Evolutionary conservation across 2,797 vertebrate genomes (phyloP).

Genomic region (Ctenochaetus hawaiiensis): DNA sequence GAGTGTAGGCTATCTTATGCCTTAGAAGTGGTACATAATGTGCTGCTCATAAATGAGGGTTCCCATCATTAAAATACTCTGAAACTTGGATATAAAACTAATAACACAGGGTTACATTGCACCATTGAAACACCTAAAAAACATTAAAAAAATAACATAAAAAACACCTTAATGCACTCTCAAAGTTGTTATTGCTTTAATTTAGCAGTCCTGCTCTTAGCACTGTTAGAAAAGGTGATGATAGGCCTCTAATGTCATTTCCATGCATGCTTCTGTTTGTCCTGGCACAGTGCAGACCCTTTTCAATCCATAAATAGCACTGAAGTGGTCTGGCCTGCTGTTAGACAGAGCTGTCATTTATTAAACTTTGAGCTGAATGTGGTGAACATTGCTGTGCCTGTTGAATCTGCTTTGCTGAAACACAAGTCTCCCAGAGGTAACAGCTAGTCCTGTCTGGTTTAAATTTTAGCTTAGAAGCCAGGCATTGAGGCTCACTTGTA

Average conservation of each 20-base stretch:
- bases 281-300: conserved; percentile 24
- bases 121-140: no score
- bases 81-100: no score
- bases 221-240: conserved; percentile 39
- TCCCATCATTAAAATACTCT: no score
- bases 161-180: no score
- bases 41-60: no score
- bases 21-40: no score
- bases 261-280: conserved; percentile 50
- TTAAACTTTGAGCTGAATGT: conserved; percentile 28
- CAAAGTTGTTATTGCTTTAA: background rate
- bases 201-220: conserved; percentile 23
- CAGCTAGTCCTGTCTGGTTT: conserved; percentile 1
- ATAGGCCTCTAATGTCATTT: conserved; percentile 45
- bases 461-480: background rate
- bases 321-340: conserved; percentile 28
- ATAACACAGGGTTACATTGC: no score
- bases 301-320: conserved; percentile 51
- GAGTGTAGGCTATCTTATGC: no score
- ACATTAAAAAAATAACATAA: no score
- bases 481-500: background rate
- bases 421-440: conserved; percentile 31
- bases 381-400: conserved; percentile 7
- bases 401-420: conserved; percentile 46
- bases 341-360: conserved; percentile 23